Evolutionary conservation across 2,113 vertebrate genomes (phyloP), one percentile per base, ranked within the genome.

Genomic region (Noturus placidus): DNA sequence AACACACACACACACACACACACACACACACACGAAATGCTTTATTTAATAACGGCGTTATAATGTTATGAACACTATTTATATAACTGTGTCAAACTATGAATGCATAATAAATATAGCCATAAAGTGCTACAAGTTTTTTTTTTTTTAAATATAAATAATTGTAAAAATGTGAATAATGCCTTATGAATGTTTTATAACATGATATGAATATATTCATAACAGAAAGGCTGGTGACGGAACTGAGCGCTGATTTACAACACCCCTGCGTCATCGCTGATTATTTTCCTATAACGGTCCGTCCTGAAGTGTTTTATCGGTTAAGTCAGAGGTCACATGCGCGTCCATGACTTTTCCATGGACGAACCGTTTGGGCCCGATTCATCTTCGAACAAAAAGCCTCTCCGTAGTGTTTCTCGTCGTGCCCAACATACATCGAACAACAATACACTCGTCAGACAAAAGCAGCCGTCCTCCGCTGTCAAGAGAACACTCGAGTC

Each of bases 401-500:
- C 88, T 54, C 87, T 56, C 87, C 46, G 85, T 17, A 82, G 69
- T 63, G 88, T 50, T 67, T 87, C 57, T 89, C 89, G 86, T 90
- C 79, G 88, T 89, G 93, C 92, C 92, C 35, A 85, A 86, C 90
- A 90, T 86, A 89, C 89, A 86, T 89, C 83, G 80, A 38, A 89
- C 87, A 86, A 89, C 88, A 91, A 87, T 89, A 87, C 90, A 82
- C 54, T 52, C 87, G 78, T 22, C 67, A 94, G 91, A 94, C 92
- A 94, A 95, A 94, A 92, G 90, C 52, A 89, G 85, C 88, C 92
- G 88, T 92, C 89, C 88, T 90, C 67, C 87, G 52, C 92, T 93
- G 93, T 95, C 94, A 93, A 94, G 94, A 95, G 94, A 94, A 94
- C 86, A 89, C 89, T 91, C 88, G 89, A 63, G 91, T 69, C 85